Evolutionary conservation across 2,888 invertebrate genomes (phyloP), one percentile per base, ranked within the genome.

Genomic region (Eristalis pertinax): DNA sequence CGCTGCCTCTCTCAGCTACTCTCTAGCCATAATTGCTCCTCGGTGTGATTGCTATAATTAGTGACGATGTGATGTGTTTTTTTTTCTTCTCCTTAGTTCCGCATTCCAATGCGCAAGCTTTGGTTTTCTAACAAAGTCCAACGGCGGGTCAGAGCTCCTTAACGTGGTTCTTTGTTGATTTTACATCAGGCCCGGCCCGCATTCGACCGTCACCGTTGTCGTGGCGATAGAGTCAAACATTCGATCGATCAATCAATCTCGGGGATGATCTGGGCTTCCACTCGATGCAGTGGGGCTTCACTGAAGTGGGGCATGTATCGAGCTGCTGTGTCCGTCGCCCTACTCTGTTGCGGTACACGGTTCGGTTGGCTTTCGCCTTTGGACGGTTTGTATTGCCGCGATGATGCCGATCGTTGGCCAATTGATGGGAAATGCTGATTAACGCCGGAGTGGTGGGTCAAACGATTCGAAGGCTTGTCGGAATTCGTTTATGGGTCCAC

Each of bases 361-460:
- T 50, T 50, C 43, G 43, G 43, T n/a, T 50, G n/a, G n/a, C 7
- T 43, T 43, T 15, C 43, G n/a, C n/a, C 50, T 50, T 19, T 50
- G 50, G 1, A n/a, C 8, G 10, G 19, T 19, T 7, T 19, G n/a
- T n/a, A 43, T n/a, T 4, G 15, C 4, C n/a, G 3, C n/a, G 15
- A 43, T 50, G 50, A 19, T 50, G 50, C 7, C 19, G 43, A 4
- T 4, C 73, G 72, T 72, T 77, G 58, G 72, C 68, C 72, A 68
- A 81, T 85, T 76, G 81, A 85, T 81, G 81, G 63, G 63, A 76
- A 77, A 81, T 62, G 35, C 41, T 85, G 81, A 85, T 76, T 81
- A 73, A 76, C 64, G 67, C 76, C 10, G 43, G 19, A 76, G 15
- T 68, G 50, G 8, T 50, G 50, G 81, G 72, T 73, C 81, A 81